Evolutionary conservation across 2,113 vertebrate genomes (phyloP), one percentile per base, ranked within the genome.

Genomic region (pig (Sus scrofa)): DNA sequence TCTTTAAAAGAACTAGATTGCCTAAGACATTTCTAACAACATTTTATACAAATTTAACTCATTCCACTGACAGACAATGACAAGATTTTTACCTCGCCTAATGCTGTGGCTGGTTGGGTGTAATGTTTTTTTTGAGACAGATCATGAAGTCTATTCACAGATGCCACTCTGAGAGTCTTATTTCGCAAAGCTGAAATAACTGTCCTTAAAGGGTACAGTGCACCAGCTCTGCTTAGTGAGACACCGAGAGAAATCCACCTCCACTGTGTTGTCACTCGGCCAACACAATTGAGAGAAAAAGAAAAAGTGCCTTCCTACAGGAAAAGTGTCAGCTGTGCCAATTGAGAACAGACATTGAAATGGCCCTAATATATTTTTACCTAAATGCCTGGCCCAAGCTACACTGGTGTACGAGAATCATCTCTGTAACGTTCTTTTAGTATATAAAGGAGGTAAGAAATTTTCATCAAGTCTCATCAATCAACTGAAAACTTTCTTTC

Each of bases 401-500:
- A 18, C 54, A 52, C 32, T 13, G 75, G 63, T 14, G 32, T 44
- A 50, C 81, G 34, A 52, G 44, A 82, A 82, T 94, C 54, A 84
- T 87, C 96, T 82, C 54, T 63, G 52, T 34, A 77, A 92, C 85
- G 39, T 96, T 81, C 82, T 67, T 97, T 70, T 88, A 95, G 94
- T 94, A 50, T 34, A 96, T 37, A 89, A 97, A 94, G 30, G 94
- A 97, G 88, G 32, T 2, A 92, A 92, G 94, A 86, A 71, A 96
- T 96, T 97, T 97, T 96, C 97, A 94, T 73, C 71, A 12, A 92
- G 96, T 95, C 52, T 92, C 92, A 96, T 94, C 91, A 96, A 92
- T 97, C 95, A 96, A 92, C 91, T 32, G 84, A 92, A 96, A 96
- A 87, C 86, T 96, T 97, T 93, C 86, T 96, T 96, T 95, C 95